Evolutionary conservation across 2,888 invertebrate species (phyloP), one percentile per base, ranked within the genome.

Genomic region (Cynaeus angustus): DNA sequence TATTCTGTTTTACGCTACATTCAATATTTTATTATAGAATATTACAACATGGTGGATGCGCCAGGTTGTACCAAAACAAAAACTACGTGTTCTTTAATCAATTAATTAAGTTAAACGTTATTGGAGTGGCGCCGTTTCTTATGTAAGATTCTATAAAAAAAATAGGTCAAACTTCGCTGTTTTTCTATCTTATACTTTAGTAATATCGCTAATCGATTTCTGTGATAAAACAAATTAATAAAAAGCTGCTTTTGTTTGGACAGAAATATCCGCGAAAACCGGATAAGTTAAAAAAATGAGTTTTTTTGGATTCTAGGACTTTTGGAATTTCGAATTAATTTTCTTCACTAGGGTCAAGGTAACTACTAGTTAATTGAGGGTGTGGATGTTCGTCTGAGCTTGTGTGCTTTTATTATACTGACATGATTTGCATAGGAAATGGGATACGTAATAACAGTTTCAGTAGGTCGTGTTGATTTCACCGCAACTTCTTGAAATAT

Each of bases 351-450:
- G 16, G 62, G 62, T 62, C 62, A 62, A 62, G 62, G 62, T 26
- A 38, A 62, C 48, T 46, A 30, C 28, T 30, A 14, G 58, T 43
- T 58, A 45, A 45, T 26, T 21, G 58, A 58, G 58, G 58, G 58
- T 26, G 58, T 58, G 58, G 43, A 58, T 55, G 53, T 16, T 55
- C 8, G 56, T 56, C 43, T 56, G 56, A 59, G 45, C 46, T 45
- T 43, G 41, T 56, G 21, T 41, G 59, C 59, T 59, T 28, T 46
- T 45, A 45, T 59, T 59, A 46, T 30, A n/a, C 56, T 56, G 41
- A 56, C 53, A 53, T 33, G 41, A 55, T 59, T 59, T 59, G 59
- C 59, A 59, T 59, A 59, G 46, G 48, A 59, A 46, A 59, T 59
- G 59, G 59, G 59, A 43, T 59, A 59, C 45, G 59, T 46, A 46